Conservation (phyloP, 1,140 invertebrate genomes). For the Pseudomyrmex flavicornis region DNA sequence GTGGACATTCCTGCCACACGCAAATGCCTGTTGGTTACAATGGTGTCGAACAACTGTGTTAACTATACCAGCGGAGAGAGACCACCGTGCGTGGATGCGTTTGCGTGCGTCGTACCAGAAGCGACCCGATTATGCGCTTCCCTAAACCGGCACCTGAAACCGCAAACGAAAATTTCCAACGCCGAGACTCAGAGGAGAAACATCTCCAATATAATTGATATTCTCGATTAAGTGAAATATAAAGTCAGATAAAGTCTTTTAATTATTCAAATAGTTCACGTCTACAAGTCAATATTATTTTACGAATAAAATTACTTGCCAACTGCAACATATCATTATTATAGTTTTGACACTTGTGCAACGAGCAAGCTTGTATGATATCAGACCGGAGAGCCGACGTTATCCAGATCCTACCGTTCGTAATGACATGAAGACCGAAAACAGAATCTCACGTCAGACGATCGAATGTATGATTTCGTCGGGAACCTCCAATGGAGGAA, state of each 20-base stretch:
- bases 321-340: too few relatives aligned
- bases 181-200: background rate
- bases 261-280: slow-evolving; percentile 1
- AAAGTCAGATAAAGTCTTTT: background rate
- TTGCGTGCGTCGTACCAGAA: slow-evolving; percentile 42
- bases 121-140: slow-evolving; percentile 37
- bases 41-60: slow-evolving; percentile 58
- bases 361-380: background rate
- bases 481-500: slow-evolving; percentile 58
- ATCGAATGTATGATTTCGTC: slow-evolving; percentile 18
- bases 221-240: background rate
- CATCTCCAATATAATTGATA: background rate
- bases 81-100: slow-evolving; percentile 15
- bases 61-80: slow-evolving; percentile 27
- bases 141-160: slow-evolving; percentile 22
- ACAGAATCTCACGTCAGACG: slow-evolving; percentile 1
- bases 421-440: slow-evolving; percentile 2
- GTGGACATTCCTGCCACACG: slow-evolving; percentile 54
- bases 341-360: background rate
- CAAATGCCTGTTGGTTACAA: slow-evolving; percentile 60
- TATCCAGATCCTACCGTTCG: background rate
- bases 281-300: too few relatives aligned
- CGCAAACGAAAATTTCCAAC: slow-evolving; percentile 26
- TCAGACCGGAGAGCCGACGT: background rate
- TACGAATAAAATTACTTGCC: background rate